phyloP scores from a whole-genome alignment of 2,113 vertebrate genomes.

The Pteropus alecto region DNA sequence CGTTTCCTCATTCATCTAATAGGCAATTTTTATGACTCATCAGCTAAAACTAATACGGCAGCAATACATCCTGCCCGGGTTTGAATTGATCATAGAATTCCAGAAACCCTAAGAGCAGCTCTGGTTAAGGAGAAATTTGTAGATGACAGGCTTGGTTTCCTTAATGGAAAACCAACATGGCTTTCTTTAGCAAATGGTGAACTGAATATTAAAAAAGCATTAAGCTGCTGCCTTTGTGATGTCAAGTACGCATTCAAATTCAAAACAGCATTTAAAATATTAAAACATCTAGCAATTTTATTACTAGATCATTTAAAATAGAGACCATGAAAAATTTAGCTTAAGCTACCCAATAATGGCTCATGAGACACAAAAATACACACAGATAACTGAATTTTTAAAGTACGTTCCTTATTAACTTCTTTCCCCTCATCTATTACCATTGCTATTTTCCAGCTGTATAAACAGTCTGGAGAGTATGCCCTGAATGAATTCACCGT shows the following conservation, averaged over 20 bases:
- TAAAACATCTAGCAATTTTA: slow-evolving; percentile 70
- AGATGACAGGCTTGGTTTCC: slow-evolving; percentile 53
- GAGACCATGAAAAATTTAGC: slow-evolving; percentile 63
- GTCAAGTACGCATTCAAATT: slow-evolving; percentile 73
- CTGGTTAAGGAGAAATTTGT: slow-evolving; percentile 39
- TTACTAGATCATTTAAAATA: slow-evolving; percentile 73
- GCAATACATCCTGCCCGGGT: slow-evolving; percentile 12
- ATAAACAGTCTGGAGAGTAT: slow-evolving; percentile 84
- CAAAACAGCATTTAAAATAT: slow-evolving; percentile 70
- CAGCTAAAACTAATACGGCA: slow-evolving; percentile 36
- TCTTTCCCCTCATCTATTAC: slow-evolving; percentile 76
- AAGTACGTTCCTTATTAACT: slow-evolving; percentile 81
- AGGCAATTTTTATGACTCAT: slow-evolving; percentile 28
- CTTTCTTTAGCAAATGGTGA: slow-evolving; percentile 62
- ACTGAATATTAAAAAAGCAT: slow-evolving; percentile 70
- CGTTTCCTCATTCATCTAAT: background rate
- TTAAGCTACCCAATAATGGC: slow-evolving; percentile 65
- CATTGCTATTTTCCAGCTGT: slow-evolving; percentile 83
- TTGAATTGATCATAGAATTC: slow-evolving; percentile 69
- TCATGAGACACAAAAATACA: slow-evolving; percentile 71
- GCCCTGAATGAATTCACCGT: slow-evolving; percentile 82
- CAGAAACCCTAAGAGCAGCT: slow-evolving; percentile 50
- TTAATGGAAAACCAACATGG: slow-evolving; percentile 63
- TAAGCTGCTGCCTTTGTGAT: slow-evolving; percentile 69
- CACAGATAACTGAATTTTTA: slow-evolving; percentile 76